phyloP scores from a whole-genome alignment of 2,888 invertebrate genomes.

The Spialia ferax region DNA sequence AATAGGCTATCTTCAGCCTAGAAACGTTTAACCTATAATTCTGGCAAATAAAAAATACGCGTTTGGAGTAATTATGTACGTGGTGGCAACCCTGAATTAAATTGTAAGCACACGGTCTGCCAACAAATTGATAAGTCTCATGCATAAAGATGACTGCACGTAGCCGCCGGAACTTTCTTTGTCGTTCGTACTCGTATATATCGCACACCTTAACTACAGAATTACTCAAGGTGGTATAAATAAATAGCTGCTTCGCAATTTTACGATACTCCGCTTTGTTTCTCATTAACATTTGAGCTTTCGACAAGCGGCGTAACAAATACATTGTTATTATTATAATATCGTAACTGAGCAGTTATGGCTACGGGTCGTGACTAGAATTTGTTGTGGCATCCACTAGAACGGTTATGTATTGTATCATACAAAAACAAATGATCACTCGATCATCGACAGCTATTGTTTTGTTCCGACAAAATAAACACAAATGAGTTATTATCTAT shows the following conservation, averaged over 20 bases:
- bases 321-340: slow-evolving; percentile 25
- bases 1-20: slow-evolving; percentile 28
- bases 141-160: slow-evolving; percentile 68
- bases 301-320: slow-evolving; percentile 30
- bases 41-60: slow-evolving; percentile 33
- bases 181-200: slow-evolving; percentile 52
- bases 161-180: slow-evolving; percentile 61
- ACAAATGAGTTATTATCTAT: slow-evolving; percentile 2
- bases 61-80: slow-evolving; percentile 60
- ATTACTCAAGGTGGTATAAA: slow-evolving; percentile 35
- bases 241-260: slow-evolving; percentile 34
- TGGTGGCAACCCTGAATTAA: slow-evolving; percentile 66
- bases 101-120: slow-evolving; percentile 60
- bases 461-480: background rate
- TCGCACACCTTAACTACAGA: slow-evolving; percentile 27
- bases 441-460: slow-evolving; percentile 3
- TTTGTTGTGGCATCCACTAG: slow-evolving; percentile 9
- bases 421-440: slow-evolving; percentile 6
- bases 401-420: slow-evolving; percentile 13
- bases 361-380: slow-evolving; percentile 27
- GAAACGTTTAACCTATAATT: slow-evolving; percentile 34
- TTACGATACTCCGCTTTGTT: slow-evolving; percentile 31
- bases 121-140: slow-evolving; percentile 75
- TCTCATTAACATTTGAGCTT: slow-evolving; percentile 39
- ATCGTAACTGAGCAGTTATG: slow-evolving; percentile 14